Evolutionary conservation across 2,888 invertebrate genomes (phyloP), one percentile per base, ranked within the genome.

Genomic region (Linnaemya vulpina): DNA sequence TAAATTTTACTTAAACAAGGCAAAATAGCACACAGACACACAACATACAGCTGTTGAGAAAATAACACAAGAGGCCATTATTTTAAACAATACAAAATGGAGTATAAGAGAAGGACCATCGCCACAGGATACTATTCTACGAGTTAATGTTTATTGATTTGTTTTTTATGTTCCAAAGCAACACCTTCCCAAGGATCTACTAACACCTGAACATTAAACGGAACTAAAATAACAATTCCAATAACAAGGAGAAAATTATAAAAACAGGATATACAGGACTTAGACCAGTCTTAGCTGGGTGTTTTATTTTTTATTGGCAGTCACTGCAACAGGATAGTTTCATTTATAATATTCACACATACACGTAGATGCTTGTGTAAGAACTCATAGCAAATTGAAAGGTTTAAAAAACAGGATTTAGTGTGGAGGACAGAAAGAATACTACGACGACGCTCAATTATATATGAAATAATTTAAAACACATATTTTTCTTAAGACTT

Each of bases 1-100:
- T 89, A 90, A 89, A 91, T 90, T 91, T 84, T 81, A 81, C 80
- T 86, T 87, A 88, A 89, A 88, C 88, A 87, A 81, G 74, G 76
- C 22, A 60, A 71, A 68, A 71, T n/a, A 22, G 38, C 49, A 62
- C 15, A 70, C 46, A 67, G 55, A 22, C 25, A 43, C 58, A 25
- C 76, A 60, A 20, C 35, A 15, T 15, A 22, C 20, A 13, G 17
- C 35, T 25, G 30, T 30, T 51, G 53, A 51, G 58, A 78, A 53
- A 30, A 35, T n/a, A 71, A 62, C 60, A 75, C 17, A 62, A 84
- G 70, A 63, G 63, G 51, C 70, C 51, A 35, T 84, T 68, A 77
- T 78, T 80, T 74, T 74, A 78, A 68, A 78, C 76, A 81, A 73
- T 81, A 68, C 70, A 83, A 53, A 15, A 20, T 67, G 60, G 51